Base-by-base conservation (phyloP, 2,888 invertebrate genomes). In the Hydroisotoma schaefferi region DNA sequence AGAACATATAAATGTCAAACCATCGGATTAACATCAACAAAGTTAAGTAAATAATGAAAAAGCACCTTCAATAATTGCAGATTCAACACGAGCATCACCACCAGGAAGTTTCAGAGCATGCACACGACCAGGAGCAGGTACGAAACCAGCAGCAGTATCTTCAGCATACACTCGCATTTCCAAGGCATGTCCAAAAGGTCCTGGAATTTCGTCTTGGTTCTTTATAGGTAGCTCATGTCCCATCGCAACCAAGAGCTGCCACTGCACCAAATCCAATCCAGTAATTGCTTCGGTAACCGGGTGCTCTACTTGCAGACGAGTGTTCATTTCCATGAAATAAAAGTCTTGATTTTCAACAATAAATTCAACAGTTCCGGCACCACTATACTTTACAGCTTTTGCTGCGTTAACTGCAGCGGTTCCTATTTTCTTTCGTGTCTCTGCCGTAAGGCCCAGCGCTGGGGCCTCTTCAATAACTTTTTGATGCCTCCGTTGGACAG, bases 301-400 rank as follows among this genome's bases (percentile, higher is more conserved):
- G 81, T 97, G 95, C 76, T 97, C 95, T 0, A 95, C 94, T 78
- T 94, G 93, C 28, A 94, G 80, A 40, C 99, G 81, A 0, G 99
- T 99, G 78, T 99, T 99, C 99, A 99, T 99, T 82, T 99, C 99
- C 99, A 99, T 99, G 76, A 99, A 99, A 79, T 92, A 94, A 77
- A 99, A 99, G 63, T 87, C 86, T 68, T 91, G 86, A 46, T 87
- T 85, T 76, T 99, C 97, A 76, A 95, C 82, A 70, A 98, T 95
- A 76, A 99, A 99, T 78, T 98, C 98, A 0, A 99, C 97, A 0
- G 99, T 99, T 26, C 98, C 98, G 2, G 98, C 98, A 22, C 98
- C 98, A 1, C 95, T 92, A 77, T 99, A 99, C 43, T 90, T 87
- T 0, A 98, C 98, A 2, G 98, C 98, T 75, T 85, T 84, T 0